These are phyloP conservation scores for Danaus melanippus DNA, from an alignment of 1,140 invertebrate genomes.

Conservation along the genomic window DNA sequence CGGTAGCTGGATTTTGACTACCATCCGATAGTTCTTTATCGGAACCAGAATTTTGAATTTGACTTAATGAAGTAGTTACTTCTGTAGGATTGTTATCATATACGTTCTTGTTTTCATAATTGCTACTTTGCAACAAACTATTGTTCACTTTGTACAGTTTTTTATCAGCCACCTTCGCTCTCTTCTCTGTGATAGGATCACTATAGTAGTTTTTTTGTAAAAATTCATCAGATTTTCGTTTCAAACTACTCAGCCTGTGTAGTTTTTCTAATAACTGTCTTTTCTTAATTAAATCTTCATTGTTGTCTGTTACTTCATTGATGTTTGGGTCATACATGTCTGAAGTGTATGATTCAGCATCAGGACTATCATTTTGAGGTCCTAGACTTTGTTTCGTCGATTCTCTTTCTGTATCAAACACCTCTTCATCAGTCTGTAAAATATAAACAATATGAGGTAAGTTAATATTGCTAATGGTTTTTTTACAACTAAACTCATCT, in stretches of 20 bases:
- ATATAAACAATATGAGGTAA: constrained; percentile 14
- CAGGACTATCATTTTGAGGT: constrained; percentile 40
- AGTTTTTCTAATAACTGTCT: constrained; percentile 61
- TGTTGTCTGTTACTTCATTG: constrained; percentile 45
- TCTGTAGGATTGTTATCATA: constrained; percentile 58
- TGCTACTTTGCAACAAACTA: constrained; percentile 35
- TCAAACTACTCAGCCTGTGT: constrained; percentile 59
- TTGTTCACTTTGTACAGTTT: constrained; percentile 47
- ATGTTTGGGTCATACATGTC: constrained; percentile 41
- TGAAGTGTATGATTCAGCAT: constrained; percentile 43
- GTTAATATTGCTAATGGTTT: neutral
- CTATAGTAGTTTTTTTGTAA: constrained; percentile 59
- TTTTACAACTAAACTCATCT: neutral
- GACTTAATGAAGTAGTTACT: constrained; percentile 46
- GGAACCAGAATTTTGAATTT: constrained; percentile 32
- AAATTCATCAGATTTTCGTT: constrained; percentile 67
- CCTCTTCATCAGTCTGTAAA: constrained; percentile 65
- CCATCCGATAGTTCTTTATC: constrained; percentile 42
- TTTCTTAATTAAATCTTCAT: constrained; percentile 54
- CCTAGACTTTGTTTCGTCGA: constrained; percentile 39
- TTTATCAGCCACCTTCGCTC: constrained; percentile 60
- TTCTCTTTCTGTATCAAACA: constrained; percentile 48
- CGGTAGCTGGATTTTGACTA: constrained; percentile 34
- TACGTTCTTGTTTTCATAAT: constrained; percentile 50
- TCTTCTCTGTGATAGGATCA: constrained; percentile 55